Evolutionary conservation across 2,113 vertebrate species (phyloP).

Genomic region (Leptobrachium ailaonicum): DNA sequence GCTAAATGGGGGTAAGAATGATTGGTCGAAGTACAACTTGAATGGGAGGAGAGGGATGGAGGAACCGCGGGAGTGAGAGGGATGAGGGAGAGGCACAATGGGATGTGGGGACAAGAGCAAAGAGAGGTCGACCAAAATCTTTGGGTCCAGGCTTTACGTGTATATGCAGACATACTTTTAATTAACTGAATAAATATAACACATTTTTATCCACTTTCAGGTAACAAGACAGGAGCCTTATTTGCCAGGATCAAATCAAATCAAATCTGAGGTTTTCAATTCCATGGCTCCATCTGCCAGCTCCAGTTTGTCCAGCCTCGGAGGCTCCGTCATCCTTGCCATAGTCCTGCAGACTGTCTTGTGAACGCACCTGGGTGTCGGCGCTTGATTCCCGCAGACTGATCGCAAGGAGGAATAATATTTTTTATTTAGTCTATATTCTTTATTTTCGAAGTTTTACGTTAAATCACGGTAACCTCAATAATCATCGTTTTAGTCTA

Average conservation of each 20-base stretch:
- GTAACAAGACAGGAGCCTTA: slow-evolving; percentile 58
- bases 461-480: slow-evolving; percentile 33
- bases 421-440: slow-evolving; percentile 15
- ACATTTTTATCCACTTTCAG: slow-evolving; percentile 49
- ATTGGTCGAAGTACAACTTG: too few species aligned
- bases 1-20: too few species aligned
- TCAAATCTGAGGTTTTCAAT: slow-evolving; percentile 58
- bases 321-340: slow-evolving; percentile 19
- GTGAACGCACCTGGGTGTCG: slow-evolving; percentile 47
- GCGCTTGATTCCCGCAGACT: background rate
- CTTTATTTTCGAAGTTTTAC: slow-evolving; percentile 31
- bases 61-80: too few species aligned
- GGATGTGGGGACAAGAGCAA: too few species aligned
- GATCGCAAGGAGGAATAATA: slow-evolving; percentile 8
- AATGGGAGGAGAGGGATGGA: too few species aligned
- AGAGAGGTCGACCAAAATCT: too few species aligned
- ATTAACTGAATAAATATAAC: background rate
- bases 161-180: too few species aligned
- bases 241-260: slow-evolving; percentile 57
- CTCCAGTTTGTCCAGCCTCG: slow-evolving; percentile 12
- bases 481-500: slow-evolving; percentile 25
- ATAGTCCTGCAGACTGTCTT: slow-evolving; percentile 44
- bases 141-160: too few species aligned
- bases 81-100: too few species aligned
- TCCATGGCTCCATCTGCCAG: slow-evolving; percentile 5